These are phyloP conservation scores for Cyrtonyx montezumae DNA, from an alignment of 2,113 vertebrate species.

Conservation along the genomic window DNA sequence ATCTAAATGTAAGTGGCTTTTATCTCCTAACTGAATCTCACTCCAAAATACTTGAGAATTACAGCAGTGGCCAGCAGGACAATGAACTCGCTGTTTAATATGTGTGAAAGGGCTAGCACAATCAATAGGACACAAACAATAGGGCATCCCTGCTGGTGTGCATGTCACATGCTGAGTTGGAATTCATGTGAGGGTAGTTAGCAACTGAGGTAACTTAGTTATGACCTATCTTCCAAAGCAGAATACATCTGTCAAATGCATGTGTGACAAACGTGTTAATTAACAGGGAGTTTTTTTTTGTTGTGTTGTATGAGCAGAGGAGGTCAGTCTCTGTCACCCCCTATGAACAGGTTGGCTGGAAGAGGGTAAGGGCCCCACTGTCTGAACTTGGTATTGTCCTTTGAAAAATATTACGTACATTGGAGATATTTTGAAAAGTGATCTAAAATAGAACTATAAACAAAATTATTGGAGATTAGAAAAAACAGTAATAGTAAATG, in stretches of 20 bases:
- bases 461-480: not conserved
- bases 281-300: not conserved
- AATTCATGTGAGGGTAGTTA: not conserved
- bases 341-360: not conserved
- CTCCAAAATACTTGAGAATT: not conserved
- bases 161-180: not conserved
- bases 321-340: not conserved
- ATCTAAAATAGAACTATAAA: too few species aligned
- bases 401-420: not conserved
- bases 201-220: not conserved
- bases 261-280: not conserved
- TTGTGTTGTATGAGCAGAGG: not conserved
- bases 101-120: not conserved
- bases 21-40: not conserved
- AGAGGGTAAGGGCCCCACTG: not conserved
- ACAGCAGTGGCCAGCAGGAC: not conserved
- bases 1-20: constrained; percentile 10
- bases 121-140: not conserved
- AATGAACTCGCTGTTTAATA: not conserved
- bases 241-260: not conserved
- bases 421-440: too few species aligned
- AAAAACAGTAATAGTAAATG: not conserved
- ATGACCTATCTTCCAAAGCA: not conserved
- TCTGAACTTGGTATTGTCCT: not conserved
- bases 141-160: not conserved